Percentiles rank a stretch among this genome's conserved stretches.
Evolutionary conservation across 2,888 invertebrate species (phyloP).

Genomic region (Folsomia candida): DNA sequence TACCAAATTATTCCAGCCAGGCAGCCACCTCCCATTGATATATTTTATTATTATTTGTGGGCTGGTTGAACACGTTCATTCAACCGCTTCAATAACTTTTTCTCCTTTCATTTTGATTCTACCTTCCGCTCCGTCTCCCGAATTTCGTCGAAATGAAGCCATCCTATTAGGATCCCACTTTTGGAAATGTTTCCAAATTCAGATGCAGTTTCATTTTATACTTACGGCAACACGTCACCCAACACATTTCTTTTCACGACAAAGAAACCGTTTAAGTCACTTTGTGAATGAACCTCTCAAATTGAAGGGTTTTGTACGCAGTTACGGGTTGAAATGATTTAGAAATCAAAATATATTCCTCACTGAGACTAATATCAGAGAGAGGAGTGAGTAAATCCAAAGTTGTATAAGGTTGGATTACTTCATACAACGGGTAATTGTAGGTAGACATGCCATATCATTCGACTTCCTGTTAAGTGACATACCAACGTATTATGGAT

Average conservation of each 20-base stretch:
- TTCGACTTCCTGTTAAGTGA: too few relatives aligned
- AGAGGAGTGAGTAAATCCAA: too few relatives aligned
- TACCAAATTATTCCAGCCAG: conserved; percentile 17
- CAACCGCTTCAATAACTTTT: conserved; percentile 38
- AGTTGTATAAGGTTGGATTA: too few relatives aligned
- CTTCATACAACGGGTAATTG: background rate
- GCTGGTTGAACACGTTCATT: conserved; percentile 35
- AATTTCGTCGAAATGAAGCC: too few relatives aligned
- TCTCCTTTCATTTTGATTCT: conserved; percentile 19
- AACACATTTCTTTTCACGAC: background rate
- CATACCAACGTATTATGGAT: too few relatives aligned
- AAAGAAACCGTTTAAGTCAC: background rate
- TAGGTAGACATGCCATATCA: background rate
- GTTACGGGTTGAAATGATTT: background rate
- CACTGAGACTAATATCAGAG: background rate
- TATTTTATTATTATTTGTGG: conserved; percentile 29
- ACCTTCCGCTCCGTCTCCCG: background rate
- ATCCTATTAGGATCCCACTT: background rate
- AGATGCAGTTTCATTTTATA: background rate
- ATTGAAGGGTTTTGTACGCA: background rate
- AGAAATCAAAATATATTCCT: background rate
- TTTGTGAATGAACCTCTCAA: background rate
- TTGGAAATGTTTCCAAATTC: background rate
- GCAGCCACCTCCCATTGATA: background rate
- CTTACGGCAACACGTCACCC: background rate